Conservation (phyloP, 1,140 invertebrate genomes). For the Artemia franciscana region DNA sequence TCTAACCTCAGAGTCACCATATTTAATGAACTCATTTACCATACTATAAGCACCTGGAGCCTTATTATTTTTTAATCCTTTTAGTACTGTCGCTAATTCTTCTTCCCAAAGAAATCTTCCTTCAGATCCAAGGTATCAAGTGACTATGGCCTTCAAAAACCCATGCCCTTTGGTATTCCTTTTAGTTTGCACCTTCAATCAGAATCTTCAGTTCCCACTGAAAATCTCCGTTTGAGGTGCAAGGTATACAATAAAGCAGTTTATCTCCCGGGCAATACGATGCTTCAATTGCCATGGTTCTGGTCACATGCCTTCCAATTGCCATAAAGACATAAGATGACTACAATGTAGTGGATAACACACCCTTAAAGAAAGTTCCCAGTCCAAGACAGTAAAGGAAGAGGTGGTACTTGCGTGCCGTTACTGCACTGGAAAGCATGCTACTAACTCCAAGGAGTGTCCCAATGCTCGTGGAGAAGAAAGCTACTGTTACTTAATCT, state of each 20-base stretch:
- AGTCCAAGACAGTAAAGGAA: too few relatives aligned
- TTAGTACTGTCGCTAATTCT: too few relatives aligned
- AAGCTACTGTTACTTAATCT: neutral
- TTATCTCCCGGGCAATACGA: neutral
- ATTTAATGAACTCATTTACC: too few relatives aligned
- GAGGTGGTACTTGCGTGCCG: neutral
- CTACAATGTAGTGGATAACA: neutral
- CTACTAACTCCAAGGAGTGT: neutral
- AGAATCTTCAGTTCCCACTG: neutral
- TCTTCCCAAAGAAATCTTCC: too few relatives aligned
- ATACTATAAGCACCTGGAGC: too few relatives aligned
- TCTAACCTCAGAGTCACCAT: too few relatives aligned
- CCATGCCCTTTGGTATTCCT: neutral
- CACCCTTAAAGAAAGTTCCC: neutral
- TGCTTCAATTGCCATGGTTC: neutral
- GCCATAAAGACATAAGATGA: neutral
- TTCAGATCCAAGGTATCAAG: too few relatives aligned
- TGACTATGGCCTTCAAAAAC: neutral
- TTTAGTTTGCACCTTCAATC: neutral
- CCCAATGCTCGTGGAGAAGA: neutral
- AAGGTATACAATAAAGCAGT: neutral
- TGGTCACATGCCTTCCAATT: neutral
- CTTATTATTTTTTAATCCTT: too few relatives aligned
- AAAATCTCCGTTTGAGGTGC: neutral
- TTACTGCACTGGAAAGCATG: neutral